Evolutionary conservation across 2,797 vertebrate species (phyloP).

Genomic region (Sparus aurata): DNA sequence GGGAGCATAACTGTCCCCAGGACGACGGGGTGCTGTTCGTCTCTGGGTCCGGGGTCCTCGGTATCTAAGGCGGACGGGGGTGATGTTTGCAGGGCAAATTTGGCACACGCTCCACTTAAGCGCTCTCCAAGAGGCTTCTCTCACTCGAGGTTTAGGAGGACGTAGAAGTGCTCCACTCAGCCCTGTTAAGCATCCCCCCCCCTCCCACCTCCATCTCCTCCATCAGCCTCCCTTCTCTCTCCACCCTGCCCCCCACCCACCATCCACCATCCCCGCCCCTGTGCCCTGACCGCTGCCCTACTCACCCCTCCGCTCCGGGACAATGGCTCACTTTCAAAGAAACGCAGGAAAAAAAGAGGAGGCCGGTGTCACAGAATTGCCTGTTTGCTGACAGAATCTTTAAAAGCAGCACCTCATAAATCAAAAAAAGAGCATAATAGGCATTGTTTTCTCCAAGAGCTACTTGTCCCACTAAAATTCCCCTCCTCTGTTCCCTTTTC

Average conservation of each 20-base stretch:
- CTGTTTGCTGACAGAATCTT: constrained; percentile 86
- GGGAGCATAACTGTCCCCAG: too few species aligned
- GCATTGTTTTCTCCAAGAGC: constrained; percentile 80
- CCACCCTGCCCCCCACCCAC: constrained; percentile 49
- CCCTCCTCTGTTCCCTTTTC: constrained; percentile 56
- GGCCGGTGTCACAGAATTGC: constrained; percentile 80
- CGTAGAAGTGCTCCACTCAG: constrained; percentile 78
- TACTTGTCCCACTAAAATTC: constrained; percentile 72
- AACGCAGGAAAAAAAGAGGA: constrained; percentile 78
- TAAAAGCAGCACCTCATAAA: constrained; percentile 89
- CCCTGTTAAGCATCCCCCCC: constrained; percentile 51
- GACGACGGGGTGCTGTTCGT: too few species aligned
- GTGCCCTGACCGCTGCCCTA: constrained; percentile 76
- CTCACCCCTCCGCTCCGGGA: constrained; percentile 74
- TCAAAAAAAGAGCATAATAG: constrained; percentile 87
- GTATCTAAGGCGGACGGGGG: constrained; percentile 51
- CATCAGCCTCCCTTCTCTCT: constrained; percentile 44
- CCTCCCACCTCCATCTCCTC: constrained; percentile 44
- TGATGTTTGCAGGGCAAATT: constrained; percentile 64
- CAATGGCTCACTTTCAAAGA: constrained; percentile 84
- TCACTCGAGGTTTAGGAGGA: constrained; percentile 67
- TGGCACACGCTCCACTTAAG: constrained; percentile 80
- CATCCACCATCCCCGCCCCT: constrained; percentile 49
- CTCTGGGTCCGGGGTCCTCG: constrained; percentile 8
- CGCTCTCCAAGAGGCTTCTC: constrained; percentile 77